These are phyloP conservation scores for Callocephalon fimbriatum DNA, from an alignment of 2,113 vertebrate species.

Conservation along the genomic window DNA sequence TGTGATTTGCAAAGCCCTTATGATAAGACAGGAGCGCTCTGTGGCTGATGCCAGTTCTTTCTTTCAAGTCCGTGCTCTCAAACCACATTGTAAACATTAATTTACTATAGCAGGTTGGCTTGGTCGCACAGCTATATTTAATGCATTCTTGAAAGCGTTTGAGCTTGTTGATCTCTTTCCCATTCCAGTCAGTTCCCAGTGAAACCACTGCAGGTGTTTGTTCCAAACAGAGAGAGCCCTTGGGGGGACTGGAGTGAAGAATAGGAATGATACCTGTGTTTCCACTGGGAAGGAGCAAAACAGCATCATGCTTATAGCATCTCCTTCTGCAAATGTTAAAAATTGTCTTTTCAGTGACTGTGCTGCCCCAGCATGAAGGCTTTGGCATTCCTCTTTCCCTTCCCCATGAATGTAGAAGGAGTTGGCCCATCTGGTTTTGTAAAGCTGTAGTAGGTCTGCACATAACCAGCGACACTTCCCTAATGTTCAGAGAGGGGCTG, in stretches of 20 bases:
- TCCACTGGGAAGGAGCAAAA: background rate
- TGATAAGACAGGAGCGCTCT: background rate
- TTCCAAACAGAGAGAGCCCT: constrained; percentile 17
- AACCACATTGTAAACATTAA: background rate
- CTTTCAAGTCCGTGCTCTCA: background rate
- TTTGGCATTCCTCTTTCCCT: background rate
- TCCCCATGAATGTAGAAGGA: background rate
- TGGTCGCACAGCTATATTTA: background rate
- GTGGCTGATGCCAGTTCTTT: background rate
- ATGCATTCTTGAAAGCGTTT: constrained; percentile 52
- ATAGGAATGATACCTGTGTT: background rate
- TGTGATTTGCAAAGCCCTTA: background rate
- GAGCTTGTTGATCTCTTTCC: constrained; percentile 1
- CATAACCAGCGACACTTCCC: background rate
- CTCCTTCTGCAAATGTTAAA: background rate
- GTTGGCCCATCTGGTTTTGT: background rate
- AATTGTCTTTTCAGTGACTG: background rate
- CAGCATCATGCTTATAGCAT: background rate
- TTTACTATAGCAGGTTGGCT: constrained; percentile 38
- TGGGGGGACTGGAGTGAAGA: background rate
- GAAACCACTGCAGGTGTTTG: constrained; percentile 6
- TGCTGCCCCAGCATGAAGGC: background rate
- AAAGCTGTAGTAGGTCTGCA: background rate
- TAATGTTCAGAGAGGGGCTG: background rate
- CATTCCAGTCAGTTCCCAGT: constrained; percentile 10